A percentile compares a stretch with the other conserved stretches of the same genome.
These are phyloP conservation scores for Hydrochoerus hydrochaeris DNA, from an alignment of 2,113 vertebrate species.

Conservation along the genomic window DNA sequence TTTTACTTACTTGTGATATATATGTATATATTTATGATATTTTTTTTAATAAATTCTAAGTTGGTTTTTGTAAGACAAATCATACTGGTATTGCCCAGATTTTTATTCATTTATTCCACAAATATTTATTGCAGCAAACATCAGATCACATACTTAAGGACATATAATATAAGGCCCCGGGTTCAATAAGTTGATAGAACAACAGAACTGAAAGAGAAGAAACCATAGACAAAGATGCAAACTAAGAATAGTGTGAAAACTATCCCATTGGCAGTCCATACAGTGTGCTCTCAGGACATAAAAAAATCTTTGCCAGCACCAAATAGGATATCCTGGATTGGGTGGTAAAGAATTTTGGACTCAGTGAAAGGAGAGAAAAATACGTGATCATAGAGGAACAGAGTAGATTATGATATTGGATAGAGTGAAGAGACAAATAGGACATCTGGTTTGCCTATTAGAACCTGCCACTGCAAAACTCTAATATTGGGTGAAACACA, in stretches of 20 bases:
- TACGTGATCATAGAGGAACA: neutral
- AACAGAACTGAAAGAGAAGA: neutral
- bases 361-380: neutral
- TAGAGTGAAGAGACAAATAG: neutral
- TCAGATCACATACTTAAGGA: neutral
- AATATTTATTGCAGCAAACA: neutral
- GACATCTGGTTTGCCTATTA: neutral
- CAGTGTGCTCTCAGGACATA: neutral
- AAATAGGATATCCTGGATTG: neutral
- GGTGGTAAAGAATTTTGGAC: neutral
- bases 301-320: neutral
- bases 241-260: neutral
- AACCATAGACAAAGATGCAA: neutral
- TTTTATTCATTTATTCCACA: neutral
- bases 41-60: neutral
- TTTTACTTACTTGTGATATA: neutral
- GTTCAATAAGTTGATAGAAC: neutral
- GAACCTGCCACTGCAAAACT: neutral
- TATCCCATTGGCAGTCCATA: neutral
- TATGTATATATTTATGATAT: neutral
- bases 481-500: neutral
- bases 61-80: neutral
- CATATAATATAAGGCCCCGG: neutral
- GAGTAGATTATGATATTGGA: neutral
- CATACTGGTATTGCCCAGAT: neutral